Evolutionary conservation across 2,797 vertebrate species (phyloP).

Genomic region (Sitta carolinensis): DNA sequence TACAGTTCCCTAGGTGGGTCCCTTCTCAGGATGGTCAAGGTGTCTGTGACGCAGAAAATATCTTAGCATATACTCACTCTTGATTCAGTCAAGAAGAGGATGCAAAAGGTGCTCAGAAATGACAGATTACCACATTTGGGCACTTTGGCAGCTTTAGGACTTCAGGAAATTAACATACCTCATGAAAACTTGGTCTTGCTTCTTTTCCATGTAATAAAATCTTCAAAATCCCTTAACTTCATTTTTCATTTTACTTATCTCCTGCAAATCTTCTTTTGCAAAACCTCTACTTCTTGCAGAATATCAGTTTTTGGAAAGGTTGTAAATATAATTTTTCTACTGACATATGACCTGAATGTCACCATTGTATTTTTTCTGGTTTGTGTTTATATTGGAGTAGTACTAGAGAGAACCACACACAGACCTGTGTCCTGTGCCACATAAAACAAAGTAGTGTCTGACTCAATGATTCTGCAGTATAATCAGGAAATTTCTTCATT

Average conservation of each 20-base stretch:
- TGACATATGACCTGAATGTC: background rate
- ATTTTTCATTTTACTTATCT: background rate
- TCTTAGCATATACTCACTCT: background rate
- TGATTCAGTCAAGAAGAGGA: background rate
- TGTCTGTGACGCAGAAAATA: background rate
- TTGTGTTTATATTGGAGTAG: background rate
- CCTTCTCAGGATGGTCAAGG: background rate
- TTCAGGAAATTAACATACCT: background rate
- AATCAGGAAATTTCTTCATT: background rate
- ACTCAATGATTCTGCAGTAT: background rate
- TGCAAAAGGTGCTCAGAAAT: background rate
- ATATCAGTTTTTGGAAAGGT: background rate
- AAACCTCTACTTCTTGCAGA: background rate
- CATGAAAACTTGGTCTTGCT: background rate
- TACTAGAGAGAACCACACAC: background rate
- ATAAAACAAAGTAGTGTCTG: background rate
- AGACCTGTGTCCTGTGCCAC: background rate
- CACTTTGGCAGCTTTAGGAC: background rate
- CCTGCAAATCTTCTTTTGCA: background rate
- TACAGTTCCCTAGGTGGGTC: rapidly evolving
- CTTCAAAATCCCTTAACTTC: background rate
- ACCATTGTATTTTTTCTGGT: background rate
- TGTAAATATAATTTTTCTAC: background rate
- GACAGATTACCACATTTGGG: background rate
- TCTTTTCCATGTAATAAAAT: background rate